A percentile compares a stretch with the other conserved stretches of the same genome.
Evolutionary conservation across 37 sponge, comb jelly and placozoan genomes (phyloP).

Genomic region (Crambe crambe): DNA sequence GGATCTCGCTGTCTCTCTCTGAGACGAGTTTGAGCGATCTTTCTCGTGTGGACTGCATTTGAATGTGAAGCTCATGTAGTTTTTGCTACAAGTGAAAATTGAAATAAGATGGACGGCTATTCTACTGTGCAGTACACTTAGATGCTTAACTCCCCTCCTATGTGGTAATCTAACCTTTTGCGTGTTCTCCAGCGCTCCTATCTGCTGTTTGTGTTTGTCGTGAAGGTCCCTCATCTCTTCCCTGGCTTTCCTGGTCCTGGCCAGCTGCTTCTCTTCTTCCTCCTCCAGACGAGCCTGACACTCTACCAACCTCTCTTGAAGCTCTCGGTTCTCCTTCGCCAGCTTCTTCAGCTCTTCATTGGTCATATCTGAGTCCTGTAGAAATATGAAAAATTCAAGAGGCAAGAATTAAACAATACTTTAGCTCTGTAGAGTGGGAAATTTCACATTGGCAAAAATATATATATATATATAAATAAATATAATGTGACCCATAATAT

Average conservation of each 20-base stretch:
- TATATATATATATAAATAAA: too few relatives aligned
- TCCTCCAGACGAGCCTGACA: slow-evolving; percentile 34
- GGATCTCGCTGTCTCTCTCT: slow-evolving; percentile 63
- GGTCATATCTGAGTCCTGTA: slow-evolving; percentile 8
- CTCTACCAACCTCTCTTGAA: neutral
- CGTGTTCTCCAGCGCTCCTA: slow-evolving; percentile 6
- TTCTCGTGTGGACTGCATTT: slow-evolving; percentile 52
- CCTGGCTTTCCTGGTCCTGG: slow-evolving; percentile 30
- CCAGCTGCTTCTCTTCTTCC: slow-evolving; percentile 26
- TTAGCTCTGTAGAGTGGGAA: too few relatives aligned
- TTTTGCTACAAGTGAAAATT: slow-evolving; percentile 25
- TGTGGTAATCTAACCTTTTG: slow-evolving; percentile 41
- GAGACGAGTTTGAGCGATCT: slow-evolving; percentile 48
- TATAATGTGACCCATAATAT: too few relatives aligned
- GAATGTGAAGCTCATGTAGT: slow-evolving; percentile 39
- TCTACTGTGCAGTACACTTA: too few relatives aligned
- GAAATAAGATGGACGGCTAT: too few relatives aligned
- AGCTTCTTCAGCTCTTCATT: slow-evolving; percentile 19
- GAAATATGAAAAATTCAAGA: neutral
- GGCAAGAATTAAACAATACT: too few relatives aligned
- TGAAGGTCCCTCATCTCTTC: slow-evolving; percentile 46
- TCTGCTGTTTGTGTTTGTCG: slow-evolving; percentile 43
- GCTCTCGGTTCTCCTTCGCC: neutral
- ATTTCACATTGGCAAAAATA: too few relatives aligned
- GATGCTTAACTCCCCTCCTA: too few relatives aligned